Evolutionary conservation across 2,113 vertebrate genomes (phyloP).

Genomic region (Pachypanchax playfairii): DNA sequence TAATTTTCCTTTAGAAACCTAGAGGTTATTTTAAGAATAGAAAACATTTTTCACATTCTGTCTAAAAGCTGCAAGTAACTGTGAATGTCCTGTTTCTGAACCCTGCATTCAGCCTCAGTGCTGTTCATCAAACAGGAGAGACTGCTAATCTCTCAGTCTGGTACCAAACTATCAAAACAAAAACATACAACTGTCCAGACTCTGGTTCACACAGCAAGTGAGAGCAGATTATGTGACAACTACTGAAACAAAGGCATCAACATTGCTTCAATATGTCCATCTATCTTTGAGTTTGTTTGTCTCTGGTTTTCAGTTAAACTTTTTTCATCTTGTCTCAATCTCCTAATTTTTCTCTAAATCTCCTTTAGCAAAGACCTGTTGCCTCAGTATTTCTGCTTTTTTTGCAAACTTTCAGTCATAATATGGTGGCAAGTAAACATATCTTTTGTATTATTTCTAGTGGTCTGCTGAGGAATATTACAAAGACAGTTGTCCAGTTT

Average conservation of each 20-base stretch:
- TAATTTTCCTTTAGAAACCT: no score
- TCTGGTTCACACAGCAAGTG: slow-evolving; percentile 25
- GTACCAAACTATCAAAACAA: slow-evolving; percentile 30
- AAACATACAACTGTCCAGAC: slow-evolving; percentile 18
- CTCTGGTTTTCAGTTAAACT: background rate
- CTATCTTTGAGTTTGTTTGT: background rate
- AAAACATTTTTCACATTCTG: background rate
- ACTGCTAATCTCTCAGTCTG: slow-evolving; percentile 63
- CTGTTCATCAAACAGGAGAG: slow-evolving; percentile 37
- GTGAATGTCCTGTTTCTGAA: slow-evolving; percentile 31
- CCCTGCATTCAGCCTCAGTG: slow-evolving; percentile 32
- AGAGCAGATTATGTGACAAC: slow-evolving; percentile 32
- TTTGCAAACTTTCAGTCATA: no score
- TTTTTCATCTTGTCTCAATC: background rate
- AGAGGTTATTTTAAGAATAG: no score
- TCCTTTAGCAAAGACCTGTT: background rate
- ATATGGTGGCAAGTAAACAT: no score
- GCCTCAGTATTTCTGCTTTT: slow-evolving; percentile 3
- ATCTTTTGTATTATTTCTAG: no score
- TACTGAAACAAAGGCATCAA: slow-evolving; percentile 19
- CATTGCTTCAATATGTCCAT: slow-evolving; percentile 18
- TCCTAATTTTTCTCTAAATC: background rate
- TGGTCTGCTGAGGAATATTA: no score
- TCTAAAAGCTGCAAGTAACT: slow-evolving; percentile 13
- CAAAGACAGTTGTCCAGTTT: no score